Base-by-base conservation (phyloP, 2,113 vertebrate species). In the Bos indicus region DNA sequence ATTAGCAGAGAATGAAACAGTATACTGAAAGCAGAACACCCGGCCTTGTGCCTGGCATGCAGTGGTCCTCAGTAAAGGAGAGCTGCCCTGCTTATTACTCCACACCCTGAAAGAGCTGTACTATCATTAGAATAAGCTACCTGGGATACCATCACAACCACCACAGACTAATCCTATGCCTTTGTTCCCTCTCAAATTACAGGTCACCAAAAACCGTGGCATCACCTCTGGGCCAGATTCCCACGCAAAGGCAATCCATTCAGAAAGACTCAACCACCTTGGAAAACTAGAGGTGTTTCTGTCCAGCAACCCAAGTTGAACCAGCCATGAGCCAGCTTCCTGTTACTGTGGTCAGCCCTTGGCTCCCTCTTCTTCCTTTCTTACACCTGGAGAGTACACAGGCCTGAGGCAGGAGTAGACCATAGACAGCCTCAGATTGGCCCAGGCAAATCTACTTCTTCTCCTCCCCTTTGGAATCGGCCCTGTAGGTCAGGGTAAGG, bases 121-220 rank as follows among this genome's bases (percentile, higher is more conserved):
- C 16, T 52, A 12, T 9, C 17, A 1, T 81, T 52, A 82, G 36
- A 51, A n/a, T 78, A 78, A 84, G 77, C 51, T 77, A 9, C 62
- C 46, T 62, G 33, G 51, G 40, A 5, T 25, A 3, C 23, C 5
- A 3, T 74, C 33, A 59, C 21, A 36, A 19, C 67, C 2, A 1
- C 52, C 71, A 62, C n/a, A 56, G 6, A 86, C 93, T 97, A n/a
- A 98, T 33, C 28, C 25, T 94, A 11, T 92, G n/a, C 40, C 64
- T 93, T 94, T 96, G 21, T 95, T 97, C 60, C 64, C 97, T 60
- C 6, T 92, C 97, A 78, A 96, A 96, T 95, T 71, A 0, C 98
- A 99, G 99, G 96, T 98, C 98, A 97, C 99, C 99, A 91, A 99
- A 98, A 98, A 98, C 98, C 96, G 94, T 97, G 94, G 97, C 98